A percentile compares a stretch with the other conserved stretches of the same genome.
Conservation (phyloP, 2,113 vertebrate species). For the Nesogale talazaci region DNA sequence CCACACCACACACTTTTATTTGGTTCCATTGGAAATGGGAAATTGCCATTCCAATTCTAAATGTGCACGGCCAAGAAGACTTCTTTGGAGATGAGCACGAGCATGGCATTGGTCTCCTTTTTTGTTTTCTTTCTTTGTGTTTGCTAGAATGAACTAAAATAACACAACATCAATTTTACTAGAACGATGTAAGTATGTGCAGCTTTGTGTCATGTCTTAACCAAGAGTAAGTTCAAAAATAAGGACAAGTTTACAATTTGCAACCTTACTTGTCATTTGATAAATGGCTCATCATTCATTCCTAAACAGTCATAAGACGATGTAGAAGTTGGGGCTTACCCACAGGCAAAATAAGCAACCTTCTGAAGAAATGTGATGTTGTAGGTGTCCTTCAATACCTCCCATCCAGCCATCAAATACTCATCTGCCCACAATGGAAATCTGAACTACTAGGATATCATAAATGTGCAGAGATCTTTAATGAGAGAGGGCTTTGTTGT, state of each 20-base stretch:
- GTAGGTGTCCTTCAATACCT: background rate
- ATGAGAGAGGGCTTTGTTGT: no score
- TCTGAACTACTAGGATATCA: background rate
- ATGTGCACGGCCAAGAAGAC: background rate
- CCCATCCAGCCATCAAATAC: background rate
- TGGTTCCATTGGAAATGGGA: background rate
- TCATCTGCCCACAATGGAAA: background rate
- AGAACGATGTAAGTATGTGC: background rate
- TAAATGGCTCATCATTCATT: background rate
- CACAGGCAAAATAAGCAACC: background rate
- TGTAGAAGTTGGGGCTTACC: background rate
- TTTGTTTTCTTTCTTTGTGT: background rate
- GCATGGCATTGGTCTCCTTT: background rate
- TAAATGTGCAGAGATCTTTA: background rate
- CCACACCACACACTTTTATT: background rate
- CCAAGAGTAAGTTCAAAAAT: background rate
- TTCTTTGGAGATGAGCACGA: background rate
- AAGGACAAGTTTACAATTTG: background rate
- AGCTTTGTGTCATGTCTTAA: background rate
- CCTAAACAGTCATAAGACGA: background rate
- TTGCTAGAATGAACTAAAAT: background rate
- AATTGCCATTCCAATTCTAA: background rate
- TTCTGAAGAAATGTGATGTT: background rate
- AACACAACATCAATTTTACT: background rate
- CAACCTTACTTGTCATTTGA: background rate